Evolutionary conservation across 2,797 vertebrate species (phyloP).

Genomic region (Notolabrus celidotus): DNA sequence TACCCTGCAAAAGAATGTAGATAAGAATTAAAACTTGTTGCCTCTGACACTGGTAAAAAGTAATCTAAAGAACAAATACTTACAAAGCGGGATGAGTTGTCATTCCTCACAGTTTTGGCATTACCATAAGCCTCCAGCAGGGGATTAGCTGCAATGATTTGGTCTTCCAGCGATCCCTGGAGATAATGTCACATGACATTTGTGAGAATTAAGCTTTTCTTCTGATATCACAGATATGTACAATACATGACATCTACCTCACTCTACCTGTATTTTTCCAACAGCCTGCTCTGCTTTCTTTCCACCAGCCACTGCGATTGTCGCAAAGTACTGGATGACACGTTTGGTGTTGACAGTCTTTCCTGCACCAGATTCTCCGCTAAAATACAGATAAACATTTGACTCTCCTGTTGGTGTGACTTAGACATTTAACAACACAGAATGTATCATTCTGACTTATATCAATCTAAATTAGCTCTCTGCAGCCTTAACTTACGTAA

Average conservation of each 20-base stretch:
- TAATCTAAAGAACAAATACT: conserved; percentile 43
- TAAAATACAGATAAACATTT: conserved; percentile 48
- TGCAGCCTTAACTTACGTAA: conserved; percentile 85
- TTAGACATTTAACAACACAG: background rate
- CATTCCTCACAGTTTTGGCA: conserved; percentile 94
- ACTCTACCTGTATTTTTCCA: conserved; percentile 91
- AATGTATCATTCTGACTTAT: background rate
- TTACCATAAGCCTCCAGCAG: conserved; percentile 93
- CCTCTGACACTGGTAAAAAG: background rate
- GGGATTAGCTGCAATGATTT: conserved; percentile 89
- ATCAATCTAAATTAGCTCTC: background rate
- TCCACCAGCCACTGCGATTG: conserved; percentile 86
- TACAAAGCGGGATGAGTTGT: conserved; percentile 94
- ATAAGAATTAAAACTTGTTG: background rate
- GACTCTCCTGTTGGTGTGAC: background rate
- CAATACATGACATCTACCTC: conserved; percentile 61
- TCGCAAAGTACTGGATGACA: conserved; percentile 93
- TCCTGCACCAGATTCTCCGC: conserved; percentile 91
- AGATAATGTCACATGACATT: background rate
- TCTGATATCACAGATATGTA: conserved; percentile 24
- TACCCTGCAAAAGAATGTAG: conserved; percentile 84
- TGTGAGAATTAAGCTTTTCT: background rate
- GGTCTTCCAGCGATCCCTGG: conserved; percentile 91
- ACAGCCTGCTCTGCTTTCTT: conserved; percentile 68
- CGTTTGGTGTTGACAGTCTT: conserved; percentile 93